These are phyloP conservation scores for Helostoma temminkii DNA, from an alignment of 2,797 vertebrate genomes.

Conservation along the genomic window DNA sequence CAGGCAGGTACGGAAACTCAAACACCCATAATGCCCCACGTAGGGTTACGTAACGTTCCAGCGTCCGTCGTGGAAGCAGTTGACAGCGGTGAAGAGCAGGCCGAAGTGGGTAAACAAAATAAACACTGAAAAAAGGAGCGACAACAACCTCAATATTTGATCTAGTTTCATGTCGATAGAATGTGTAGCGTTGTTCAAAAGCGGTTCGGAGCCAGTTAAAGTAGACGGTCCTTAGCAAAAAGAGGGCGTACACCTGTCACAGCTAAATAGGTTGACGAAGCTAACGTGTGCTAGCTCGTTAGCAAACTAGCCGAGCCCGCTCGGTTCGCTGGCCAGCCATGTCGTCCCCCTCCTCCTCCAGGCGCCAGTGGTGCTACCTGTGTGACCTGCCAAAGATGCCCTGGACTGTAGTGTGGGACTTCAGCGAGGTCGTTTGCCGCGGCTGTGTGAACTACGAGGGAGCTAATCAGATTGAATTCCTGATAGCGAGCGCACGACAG, in stretches of 20 bases:
- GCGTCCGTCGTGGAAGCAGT: constrained; percentile 76
- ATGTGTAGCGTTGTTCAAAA: constrained; percentile 41
- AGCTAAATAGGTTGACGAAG: constrained; percentile 68
- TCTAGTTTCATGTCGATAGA: background rate
- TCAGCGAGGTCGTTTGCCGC: constrained; percentile 92
- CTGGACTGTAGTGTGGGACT: constrained; percentile 95
- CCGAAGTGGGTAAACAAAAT: constrained; percentile 80
- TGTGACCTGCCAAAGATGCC: constrained; percentile 94
- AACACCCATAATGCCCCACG: constrained; percentile 75
- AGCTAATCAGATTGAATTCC: constrained; percentile 90
- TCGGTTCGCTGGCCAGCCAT: constrained; percentile 67
- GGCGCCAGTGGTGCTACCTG: constrained; percentile 93
- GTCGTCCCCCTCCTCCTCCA: constrained; percentile 86
- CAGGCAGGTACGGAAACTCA: constrained; percentile 27
- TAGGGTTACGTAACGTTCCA: constrained; percentile 80
- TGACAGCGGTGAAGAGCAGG: constrained; percentile 76
- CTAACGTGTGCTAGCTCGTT: constrained; percentile 66
- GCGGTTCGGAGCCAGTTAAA: constrained; percentile 6
- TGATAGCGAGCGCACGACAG: constrained; percentile 90
- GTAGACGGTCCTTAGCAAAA: background rate
- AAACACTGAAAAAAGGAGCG: constrained; percentile 54
- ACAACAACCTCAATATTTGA: constrained; percentile 3
- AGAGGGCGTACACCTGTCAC: constrained; percentile 59
- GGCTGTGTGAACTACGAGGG: constrained; percentile 95
- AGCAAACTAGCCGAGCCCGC: constrained; percentile 46